phyloP scores from a whole-genome alignment of 2,888 invertebrate genomes.

The Balanococcus diminutus region DNA sequence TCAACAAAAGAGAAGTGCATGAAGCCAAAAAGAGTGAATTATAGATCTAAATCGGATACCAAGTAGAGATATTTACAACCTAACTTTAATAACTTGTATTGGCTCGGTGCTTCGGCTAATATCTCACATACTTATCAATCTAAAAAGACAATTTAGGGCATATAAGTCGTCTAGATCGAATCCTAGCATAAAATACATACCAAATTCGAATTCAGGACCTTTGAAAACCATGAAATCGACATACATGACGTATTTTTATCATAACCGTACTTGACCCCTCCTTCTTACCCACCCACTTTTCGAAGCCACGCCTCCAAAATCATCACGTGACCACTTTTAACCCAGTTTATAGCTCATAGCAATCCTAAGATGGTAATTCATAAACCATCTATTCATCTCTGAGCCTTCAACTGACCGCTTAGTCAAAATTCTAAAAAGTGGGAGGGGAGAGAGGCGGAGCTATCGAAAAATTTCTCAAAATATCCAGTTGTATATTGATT shows the following conservation, averaged over 20 bases:
- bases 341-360: too few species aligned
- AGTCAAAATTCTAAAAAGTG: neutral
- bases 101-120: neutral
- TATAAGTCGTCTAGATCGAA: too few species aligned
- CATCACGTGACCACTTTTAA: too few species aligned
- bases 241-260: neutral
- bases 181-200: too few species aligned
- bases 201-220: too few species aligned
- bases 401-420: too few species aligned
- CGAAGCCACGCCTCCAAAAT: neutral
- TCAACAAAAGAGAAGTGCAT: conserved; percentile 36
- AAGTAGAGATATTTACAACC: neutral
- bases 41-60: neutral
- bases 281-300: neutral
- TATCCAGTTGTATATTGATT: neutral
- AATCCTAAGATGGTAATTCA: too few species aligned
- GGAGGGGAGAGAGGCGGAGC: neutral
- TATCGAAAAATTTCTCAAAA: neutral
- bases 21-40: conserved; percentile 26
- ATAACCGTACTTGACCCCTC: neutral
- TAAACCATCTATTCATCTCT: too few species aligned
- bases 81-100: neutral
- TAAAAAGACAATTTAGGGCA: too few species aligned
- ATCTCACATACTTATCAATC: too few species aligned
- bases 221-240: too few species aligned